Base-by-base conservation (phyloP, 2,888 invertebrate genomes). In the Drosophila yooni region DNA sequence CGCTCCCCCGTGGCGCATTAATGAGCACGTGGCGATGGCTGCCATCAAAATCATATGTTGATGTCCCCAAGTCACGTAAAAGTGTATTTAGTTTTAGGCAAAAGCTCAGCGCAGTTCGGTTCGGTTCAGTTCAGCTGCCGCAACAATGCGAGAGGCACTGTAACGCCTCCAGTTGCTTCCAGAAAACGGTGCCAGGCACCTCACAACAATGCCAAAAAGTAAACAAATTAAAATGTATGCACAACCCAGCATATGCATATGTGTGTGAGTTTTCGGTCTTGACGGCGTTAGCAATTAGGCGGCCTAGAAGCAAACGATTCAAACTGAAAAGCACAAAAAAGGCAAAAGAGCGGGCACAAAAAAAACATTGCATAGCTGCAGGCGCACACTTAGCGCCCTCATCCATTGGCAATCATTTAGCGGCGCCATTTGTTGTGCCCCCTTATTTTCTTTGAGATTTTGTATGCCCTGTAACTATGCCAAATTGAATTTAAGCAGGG, bases 181-280 rank as follows among this genome's bases (percentile, higher is more conserved):
- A 36, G 33, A 36, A 38, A 46, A 10, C 62, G 68, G 79, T 81
- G 77, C 79, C 81, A 60, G 81, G 79, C 61, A 79, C 76, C 66
- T 52, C 60, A 78, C 83, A 86, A 83, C 73, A 82, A 79, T 76
- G 82, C 79, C 87, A 64, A 84, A 83, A 83, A 84, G 82, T 89
- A 84, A 84, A 84, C 84, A 84, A 84, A 84, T 84, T 84, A 84
- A 84, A 84, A 87, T 89, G 89, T 84, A 69, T 89, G 89, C 87
- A 88, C 83, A 88, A 52, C 79, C 67, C 40, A 53, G 57, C 54
- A 40, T 63, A 38, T 54, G 54, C 51, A 29, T 21, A 21, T 61
- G 40, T 38, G 34, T 61, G 71, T 43, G 40, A 6, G n/a, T 18
- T 18, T n/a, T 71, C 76, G 70, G 58, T 69, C 83, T 70, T 70